Percentiles rank a stretch among this genome's conserved stretches.
Conservation (phyloP, 2,113 vertebrate species). For the Gobiocypris rarus region DNA sequence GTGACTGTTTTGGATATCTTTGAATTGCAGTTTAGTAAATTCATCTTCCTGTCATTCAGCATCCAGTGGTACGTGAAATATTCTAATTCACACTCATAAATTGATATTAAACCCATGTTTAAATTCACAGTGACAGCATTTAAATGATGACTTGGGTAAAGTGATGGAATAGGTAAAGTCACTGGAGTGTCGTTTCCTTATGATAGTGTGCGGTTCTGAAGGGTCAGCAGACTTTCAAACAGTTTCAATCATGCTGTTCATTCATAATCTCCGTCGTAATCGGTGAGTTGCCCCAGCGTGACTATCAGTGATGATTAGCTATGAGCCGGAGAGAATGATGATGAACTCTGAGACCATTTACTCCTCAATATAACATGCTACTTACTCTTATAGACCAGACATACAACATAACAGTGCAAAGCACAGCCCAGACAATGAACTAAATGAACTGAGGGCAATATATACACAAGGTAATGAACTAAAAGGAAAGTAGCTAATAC, state of each 20-base stretch:
- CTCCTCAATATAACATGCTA: not conserved
- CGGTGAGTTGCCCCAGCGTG: not conserved
- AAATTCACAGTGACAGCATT: not conserved
- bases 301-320: slow-evolving; percentile 18
- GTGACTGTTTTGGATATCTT: not conserved
- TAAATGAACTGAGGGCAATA: no score
- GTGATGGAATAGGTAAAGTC: slow-evolving; percentile 3
- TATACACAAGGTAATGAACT: no score
- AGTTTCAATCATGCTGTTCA: slow-evolving; percentile 17
- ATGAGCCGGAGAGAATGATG: slow-evolving; percentile 7
- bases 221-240: slow-evolving; percentile 18
- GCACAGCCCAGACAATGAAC: no score
- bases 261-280: slow-evolving; percentile 1
- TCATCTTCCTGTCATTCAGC: not conserved
- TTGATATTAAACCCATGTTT: not conserved
- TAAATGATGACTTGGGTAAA: not conserved
- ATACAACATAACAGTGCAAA: no score
- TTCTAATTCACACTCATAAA: not conserved
- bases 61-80: not conserved
- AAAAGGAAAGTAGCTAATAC: no score
- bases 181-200: not conserved
- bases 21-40: not conserved
- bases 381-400: not conserved
- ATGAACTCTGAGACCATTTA: not conserved
- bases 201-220: not conserved